A percentile compares a stretch with the other conserved stretches of the same genome.
These are phyloP conservation scores for Adelges cooleyi DNA, from an alignment of 1,140 invertebrate species.

Conservation along the genomic window DNA sequence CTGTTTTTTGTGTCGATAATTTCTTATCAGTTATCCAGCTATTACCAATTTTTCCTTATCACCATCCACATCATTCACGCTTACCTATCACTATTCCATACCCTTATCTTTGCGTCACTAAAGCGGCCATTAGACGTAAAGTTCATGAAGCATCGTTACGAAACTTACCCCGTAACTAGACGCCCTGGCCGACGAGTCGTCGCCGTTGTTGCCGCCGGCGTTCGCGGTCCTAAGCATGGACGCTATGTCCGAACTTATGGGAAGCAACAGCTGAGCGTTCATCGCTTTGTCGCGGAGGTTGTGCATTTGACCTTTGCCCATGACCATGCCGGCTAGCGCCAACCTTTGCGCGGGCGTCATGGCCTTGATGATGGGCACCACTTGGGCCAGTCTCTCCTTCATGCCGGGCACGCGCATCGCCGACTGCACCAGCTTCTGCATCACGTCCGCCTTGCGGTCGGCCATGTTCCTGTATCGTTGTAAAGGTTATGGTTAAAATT, in stretches of 20 bases:
- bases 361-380: conserved; percentile 50
- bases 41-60: no score
- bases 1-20: no score
- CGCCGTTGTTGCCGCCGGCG: conserved; percentile 39
- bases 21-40: no score
- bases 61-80: no score
- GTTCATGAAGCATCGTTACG: no score
- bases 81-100: no score
- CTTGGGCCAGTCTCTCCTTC: conserved; percentile 34
- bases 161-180: conserved; percentile 18
- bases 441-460: background rate
- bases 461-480: conserved; percentile 9
- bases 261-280: conserved; percentile 47
- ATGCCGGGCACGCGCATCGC: conserved; percentile 42
- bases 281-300: conserved; percentile 40
- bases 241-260: conserved; percentile 51
- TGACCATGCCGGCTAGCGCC: conserved; percentile 47
- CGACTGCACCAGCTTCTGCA: conserved; percentile 39
- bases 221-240: conserved; percentile 42
- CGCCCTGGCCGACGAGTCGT: conserved; percentile 34
- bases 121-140: no score
- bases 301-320: conserved; percentile 39
- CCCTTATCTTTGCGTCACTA: no score
- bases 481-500: no score
- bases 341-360: conserved; percentile 48